Evolutionary conservation across 2,113 vertebrate genomes (phyloP), one percentile per base, ranked within the genome.

Genomic region (Lota lota): DNA sequence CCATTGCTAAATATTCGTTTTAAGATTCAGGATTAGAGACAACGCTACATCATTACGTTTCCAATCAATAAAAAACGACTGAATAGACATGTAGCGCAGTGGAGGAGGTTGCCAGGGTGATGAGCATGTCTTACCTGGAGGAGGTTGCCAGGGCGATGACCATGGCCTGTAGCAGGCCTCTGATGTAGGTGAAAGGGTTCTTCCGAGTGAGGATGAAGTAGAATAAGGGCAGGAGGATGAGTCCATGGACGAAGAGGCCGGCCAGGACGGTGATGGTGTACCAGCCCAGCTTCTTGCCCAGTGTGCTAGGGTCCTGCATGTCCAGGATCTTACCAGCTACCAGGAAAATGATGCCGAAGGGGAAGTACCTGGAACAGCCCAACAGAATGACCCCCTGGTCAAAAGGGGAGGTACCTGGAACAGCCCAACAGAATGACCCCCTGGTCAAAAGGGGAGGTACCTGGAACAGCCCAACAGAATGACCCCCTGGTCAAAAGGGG

Each of bases 271-370:
- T 96, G 20, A 95, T n/a, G 36, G 89, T 85, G 0, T 96, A 96
- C 58, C 94, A 92, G 53, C 95, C 94, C 84, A 96, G 82, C 77
- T 94, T 95, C 86, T 85, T 91, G 0, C 94, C 93, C 33, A 90
- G 84, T 0, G 90, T 87, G 0, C 79, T 87, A 0, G 94, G 94
- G 24, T 96, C 93, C 56, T 92, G 93, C 94, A 95, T 96, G 81
- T 96, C 94, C 88, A 95, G 70, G 79, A 96, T 94, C 88, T 96
- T 96, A 0, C 93, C 94, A 1, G 94, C 94, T 3, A 96, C 94
- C 69, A 96, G 91, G 77, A 96, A 95, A 59, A 95, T 87, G 47
- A 96, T 96, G 18, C 94, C 95, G 1, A 96, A 95, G 1, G 95
- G 95, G 66, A 96, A 96, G 78, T 96, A 95, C 94, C 95, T 96